A percentile compares a stretch with the other conserved stretches of the same genome.
phyloP scores from a whole-genome alignment of 2,888 invertebrate genomes.

The Hydrotaea diabolus region DNA sequence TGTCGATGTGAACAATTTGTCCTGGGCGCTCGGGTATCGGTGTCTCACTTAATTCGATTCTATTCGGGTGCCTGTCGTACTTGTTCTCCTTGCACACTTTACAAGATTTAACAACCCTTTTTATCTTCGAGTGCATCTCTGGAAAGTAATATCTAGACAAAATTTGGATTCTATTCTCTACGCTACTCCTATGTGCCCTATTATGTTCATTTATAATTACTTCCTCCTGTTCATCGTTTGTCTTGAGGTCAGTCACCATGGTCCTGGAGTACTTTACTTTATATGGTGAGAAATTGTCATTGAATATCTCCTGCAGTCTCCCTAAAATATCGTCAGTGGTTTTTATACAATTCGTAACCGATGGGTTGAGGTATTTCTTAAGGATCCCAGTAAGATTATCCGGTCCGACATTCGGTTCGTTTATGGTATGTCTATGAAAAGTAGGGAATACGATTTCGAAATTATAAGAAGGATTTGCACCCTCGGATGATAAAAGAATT shows the following conservation, averaged over 20 bases:
- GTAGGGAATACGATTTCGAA: conserved; percentile 51
- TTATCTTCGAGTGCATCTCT: conserved; percentile 27
- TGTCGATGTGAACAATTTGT: conserved; percentile 39
- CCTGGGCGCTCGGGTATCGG: conserved; percentile 26
- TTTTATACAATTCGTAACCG: conserved; percentile 44
- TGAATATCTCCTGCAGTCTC: conserved; percentile 52
- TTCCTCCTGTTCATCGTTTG: conserved; percentile 38
- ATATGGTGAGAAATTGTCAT: conserved; percentile 48
- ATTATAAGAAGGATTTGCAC: background rate
- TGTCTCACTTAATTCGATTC: conserved; percentile 16
- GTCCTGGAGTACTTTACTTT: conserved; percentile 28
- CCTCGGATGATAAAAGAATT: conserved; percentile 44
- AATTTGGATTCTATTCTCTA: conserved; percentile 50
- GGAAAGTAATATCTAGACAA: conserved; percentile 31
- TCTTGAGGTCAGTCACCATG: conserved; percentile 21
- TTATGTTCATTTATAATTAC: conserved; percentile 43
- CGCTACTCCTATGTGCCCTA: conserved; percentile 18
- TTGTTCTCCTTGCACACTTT: conserved; percentile 46
- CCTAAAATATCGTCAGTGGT: conserved; percentile 39
- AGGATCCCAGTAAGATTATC: background rate
- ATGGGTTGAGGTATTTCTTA: conserved; percentile 45
- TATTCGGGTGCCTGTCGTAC: conserved; percentile 31
- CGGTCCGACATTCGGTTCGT: conserved; percentile 11
- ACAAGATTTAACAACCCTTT: conserved; percentile 18
- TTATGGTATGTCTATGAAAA: conserved; percentile 45